Evolutionary conservation across 2,888 invertebrate species (phyloP).

Genomic region (Ischnus inquisitorius): DNA sequence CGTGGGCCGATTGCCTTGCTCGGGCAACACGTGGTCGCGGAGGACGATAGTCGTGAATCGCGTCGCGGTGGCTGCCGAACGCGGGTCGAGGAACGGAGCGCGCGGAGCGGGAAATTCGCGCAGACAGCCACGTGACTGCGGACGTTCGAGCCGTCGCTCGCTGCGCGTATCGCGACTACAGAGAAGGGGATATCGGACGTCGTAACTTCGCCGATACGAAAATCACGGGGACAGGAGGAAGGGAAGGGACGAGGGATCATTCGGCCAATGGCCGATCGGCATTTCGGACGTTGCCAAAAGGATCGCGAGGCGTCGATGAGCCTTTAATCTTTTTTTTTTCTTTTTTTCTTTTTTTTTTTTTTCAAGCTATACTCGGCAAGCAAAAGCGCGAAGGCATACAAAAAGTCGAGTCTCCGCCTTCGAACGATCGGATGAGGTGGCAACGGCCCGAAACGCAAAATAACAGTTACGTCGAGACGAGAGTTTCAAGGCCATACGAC

Average conservation of each 20-base stretch:
- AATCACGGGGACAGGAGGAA: conserved; percentile 29
- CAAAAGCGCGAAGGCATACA: background rate
- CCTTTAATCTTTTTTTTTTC: conserved; percentile 35
- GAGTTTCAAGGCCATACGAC: conserved; percentile 53
- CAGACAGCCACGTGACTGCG: conserved; percentile 71
- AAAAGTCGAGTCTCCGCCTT: conserved; percentile 17
- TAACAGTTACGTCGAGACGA: conserved; percentile 43
- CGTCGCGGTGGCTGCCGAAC: conserved; percentile 35
- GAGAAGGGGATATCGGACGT: conserved; percentile 11
- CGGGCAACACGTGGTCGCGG: conserved; percentile 72
- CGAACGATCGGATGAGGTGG: conserved; percentile 47
- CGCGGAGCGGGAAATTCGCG: conserved; percentile 17
- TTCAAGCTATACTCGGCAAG: background rate
- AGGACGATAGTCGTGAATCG: conserved; percentile 48
- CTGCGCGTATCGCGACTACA: conserved; percentile 57
- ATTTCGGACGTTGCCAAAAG: conserved; percentile 65
- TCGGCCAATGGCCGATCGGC: conserved; percentile 64
- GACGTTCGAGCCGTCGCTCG: conserved; percentile 65
- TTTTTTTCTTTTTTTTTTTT: conserved; percentile 2
- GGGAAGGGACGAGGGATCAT: conserved; percentile 10
- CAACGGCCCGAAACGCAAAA: conserved; percentile 42
- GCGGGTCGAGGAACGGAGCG: conserved; percentile 17
- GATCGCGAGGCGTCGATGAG: conserved; percentile 33
- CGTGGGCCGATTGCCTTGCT: conserved; percentile 27
- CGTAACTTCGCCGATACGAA: conserved; percentile 9